Evolutionary conservation across 1,140 invertebrate genomes (phyloP), one percentile per base, ranked within the genome.

Genomic region (Dinothrombium tinctorium): DNA sequence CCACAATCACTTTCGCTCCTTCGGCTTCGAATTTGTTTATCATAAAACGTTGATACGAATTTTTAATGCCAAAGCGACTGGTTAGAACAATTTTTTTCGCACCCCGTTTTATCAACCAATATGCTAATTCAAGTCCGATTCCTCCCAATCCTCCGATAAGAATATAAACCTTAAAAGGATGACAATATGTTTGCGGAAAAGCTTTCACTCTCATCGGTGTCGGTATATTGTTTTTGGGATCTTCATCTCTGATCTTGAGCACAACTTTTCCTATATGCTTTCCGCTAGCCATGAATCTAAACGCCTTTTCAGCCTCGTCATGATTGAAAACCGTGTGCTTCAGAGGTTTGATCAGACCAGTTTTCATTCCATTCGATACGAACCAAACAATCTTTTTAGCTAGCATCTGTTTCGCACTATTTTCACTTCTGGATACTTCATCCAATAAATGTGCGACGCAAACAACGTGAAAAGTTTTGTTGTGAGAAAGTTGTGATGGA

Each of bases 191-290:
- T 44, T 76, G 67, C 22, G 82, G 76, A 47, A 87, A 71, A 12
- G 80, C 78, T 8, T 65, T n/a, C n/a, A n/a, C n/a, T n/a, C n/a
- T n/a, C n/a, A n/a, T n/a, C n/a, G n/a, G n/a, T n/a, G n/a, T n/a
- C n/a, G n/a, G n/a, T n/a, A n/a, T n/a, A n/a, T n/a, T n/a, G n/a
- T n/a, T n/a, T n/a, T n/a, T n/a, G n/a, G n/a, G n/a, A n/a, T 54
- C 53, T 46, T 57, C 54, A 8, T 56, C 53, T 39, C 49, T 40
- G 14, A 59, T 47, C 42, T 48, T 12, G 11, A 46, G 9, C 2
- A 68, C 28, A 11, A 96, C 86, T 66, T 95, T 95, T 50, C 89
- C 89, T 45, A 92, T 89, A 58, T 95, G 87, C 61, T 84, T 89
- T 26, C 87, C 87, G 1, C 78, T 74, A 14, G 84, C 86, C 82